A percentile compares a stretch with the other conserved stretches of the same genome.
phyloP scores from a whole-genome alignment of 2,113 vertebrate species.

The Neogobius melanostomus region DNA sequence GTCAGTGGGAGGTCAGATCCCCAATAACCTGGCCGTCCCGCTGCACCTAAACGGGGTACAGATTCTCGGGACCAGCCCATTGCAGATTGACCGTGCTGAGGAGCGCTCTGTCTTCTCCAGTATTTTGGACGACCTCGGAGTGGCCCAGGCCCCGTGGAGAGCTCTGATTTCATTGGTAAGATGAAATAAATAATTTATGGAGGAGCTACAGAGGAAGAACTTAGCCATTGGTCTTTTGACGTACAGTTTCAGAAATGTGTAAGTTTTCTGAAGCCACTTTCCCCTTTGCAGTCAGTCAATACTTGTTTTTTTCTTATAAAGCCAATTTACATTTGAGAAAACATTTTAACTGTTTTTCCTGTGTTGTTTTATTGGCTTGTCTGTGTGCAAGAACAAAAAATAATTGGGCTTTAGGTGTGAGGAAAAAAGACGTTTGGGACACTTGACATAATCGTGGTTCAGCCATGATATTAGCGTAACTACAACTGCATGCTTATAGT shows the following conservation, averaged over 20 bases:
- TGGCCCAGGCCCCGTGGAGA: constrained; percentile 92
- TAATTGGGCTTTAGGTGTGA: not conserved
- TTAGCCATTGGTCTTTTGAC: not conserved
- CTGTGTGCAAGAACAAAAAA: not conserved
- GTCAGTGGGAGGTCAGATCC: constrained; percentile 94
- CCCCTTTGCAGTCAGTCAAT: not conserved
- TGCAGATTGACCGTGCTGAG: constrained; percentile 88
- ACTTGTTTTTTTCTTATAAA: not conserved
- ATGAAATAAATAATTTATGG: constrained; percentile 13
- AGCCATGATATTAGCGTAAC: too few species aligned
- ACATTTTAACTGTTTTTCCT: not conserved
- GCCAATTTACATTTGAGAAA: not conserved
- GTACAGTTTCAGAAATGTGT: not conserved
- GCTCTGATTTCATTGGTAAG: constrained; percentile 88
- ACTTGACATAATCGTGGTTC: too few species aligned
- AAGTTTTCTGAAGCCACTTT: constrained; percentile 2
- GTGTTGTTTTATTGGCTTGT: not conserved
- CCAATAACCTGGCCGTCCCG: constrained; percentile 90
- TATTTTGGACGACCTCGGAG: constrained; percentile 85
- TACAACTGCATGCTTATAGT: too few species aligned
- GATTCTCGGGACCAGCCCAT: constrained; percentile 88
- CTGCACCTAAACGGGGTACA: constrained; percentile 85
- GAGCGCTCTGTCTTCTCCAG: constrained; percentile 89
- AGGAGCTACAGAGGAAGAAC: not conserved
- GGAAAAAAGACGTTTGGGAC: not conserved